Conservation (phyloP, 2,888 invertebrate genomes). For the Melanophora roralis region DNA sequence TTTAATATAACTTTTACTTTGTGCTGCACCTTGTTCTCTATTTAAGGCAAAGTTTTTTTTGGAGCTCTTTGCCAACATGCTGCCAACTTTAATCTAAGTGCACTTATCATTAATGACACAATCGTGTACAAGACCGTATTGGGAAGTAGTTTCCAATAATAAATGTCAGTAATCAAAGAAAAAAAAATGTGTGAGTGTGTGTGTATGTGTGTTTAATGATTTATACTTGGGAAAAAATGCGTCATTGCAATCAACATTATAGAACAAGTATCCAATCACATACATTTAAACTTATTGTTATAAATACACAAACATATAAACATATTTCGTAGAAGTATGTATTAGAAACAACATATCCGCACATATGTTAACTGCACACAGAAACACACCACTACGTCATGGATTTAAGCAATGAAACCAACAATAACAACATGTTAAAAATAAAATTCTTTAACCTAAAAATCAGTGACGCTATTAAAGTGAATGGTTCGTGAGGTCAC, state of each 20-base stretch:
- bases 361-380: background rate
- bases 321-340: no score
- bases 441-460: constrained; percentile 48
- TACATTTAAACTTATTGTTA: background rate
- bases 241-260: constrained; percentile 47
- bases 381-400: constrained; percentile 37
- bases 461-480: constrained; percentile 57
- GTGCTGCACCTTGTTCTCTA: background rate
- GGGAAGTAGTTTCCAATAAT: constrained; percentile 38
- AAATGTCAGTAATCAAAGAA: background rate
- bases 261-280: background rate
- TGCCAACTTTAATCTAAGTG: constrained; percentile 36
- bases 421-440: constrained; percentile 11
- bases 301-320: no score
- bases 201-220: constrained; percentile 38
- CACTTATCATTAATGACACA: constrained; percentile 51
- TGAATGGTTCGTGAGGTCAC: constrained; percentile 58
- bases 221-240: constrained; percentile 34
- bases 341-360: background rate
- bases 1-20: background rate
- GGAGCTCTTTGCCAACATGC: constrained; percentile 21
- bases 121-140: constrained; percentile 46
- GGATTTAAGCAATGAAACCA: constrained; percentile 23
- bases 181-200: background rate
- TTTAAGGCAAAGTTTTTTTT: background rate